These are phyloP conservation scores for Microchrysa polita DNA, from an alignment of 2,888 invertebrate genomes.

Conservation along the genomic window DNA sequence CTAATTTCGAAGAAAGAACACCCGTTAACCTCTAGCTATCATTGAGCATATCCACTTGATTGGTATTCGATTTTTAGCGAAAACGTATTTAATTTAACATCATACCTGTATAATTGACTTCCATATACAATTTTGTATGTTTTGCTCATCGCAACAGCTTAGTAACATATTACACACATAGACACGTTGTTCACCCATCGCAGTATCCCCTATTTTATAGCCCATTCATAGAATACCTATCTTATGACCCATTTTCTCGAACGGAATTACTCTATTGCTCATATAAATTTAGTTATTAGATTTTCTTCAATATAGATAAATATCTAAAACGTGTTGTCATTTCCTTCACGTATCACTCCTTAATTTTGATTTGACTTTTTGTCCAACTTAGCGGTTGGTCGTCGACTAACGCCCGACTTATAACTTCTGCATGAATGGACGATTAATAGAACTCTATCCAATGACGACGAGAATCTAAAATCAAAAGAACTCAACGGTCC, in stretches of 20 bases:
- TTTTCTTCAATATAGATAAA: constrained; percentile 12
- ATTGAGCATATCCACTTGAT: too few species aligned
- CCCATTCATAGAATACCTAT: constrained; percentile 21
- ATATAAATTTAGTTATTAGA: not conserved
- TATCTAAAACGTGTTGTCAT: constrained; percentile 28
- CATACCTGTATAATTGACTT: constrained; percentile 23
- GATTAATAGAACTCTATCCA: constrained; percentile 5
- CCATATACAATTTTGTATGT: too few species aligned
- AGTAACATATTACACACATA: not conserved
- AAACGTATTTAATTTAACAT: not conserved
- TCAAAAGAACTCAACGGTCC: not conserved
- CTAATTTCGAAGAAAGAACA: not conserved
- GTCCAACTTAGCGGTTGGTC: not conserved
- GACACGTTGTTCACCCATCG: not conserved
- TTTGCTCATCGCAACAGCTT: too few species aligned
- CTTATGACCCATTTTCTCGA: constrained; percentile 35
- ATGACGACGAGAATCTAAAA: too few species aligned
- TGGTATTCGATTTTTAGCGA: not conserved
- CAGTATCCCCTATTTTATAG: too few species aligned
- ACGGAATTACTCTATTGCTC: constrained; percentile 28
- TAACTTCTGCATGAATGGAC: constrained; percentile 11
- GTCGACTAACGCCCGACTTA: not conserved
- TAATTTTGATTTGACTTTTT: not conserved
- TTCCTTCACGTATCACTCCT: constrained; percentile 21
- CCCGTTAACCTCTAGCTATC: not conserved